These are phyloP conservation scores for Ganaspis brasiliensis DNA, from an alignment of 2,888 invertebrate genomes.

Conservation along the genomic window DNA sequence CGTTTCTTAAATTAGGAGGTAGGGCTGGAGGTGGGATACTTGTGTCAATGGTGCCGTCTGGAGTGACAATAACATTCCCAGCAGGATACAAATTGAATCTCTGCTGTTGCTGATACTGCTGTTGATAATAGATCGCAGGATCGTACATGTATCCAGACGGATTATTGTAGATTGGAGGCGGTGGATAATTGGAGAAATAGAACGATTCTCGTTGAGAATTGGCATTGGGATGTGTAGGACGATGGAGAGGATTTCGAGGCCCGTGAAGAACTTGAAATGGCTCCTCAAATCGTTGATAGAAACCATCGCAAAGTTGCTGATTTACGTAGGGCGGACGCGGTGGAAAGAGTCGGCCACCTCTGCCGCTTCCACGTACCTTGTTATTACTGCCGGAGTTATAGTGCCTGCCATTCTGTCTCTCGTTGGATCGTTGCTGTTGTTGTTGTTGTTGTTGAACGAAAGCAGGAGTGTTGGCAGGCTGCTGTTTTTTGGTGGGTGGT, in stretches of 20 bases:
- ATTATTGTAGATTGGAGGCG: slow-evolving; percentile 49
- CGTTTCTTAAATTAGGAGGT: slow-evolving; percentile 46
- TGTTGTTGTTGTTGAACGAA: slow-evolving; percentile 67
- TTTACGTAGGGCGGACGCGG: slow-evolving; percentile 62
- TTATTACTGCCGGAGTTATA: slow-evolving; percentile 76
- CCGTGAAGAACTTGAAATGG: slow-evolving; percentile 42
- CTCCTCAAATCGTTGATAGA: slow-evolving; percentile 56
- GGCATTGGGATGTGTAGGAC: slow-evolving; percentile 58
- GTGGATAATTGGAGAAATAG: slow-evolving; percentile 70
- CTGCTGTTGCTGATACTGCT: slow-evolving; percentile 68
- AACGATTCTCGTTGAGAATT: slow-evolving; percentile 59
- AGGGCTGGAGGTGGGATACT: slow-evolving; percentile 76
- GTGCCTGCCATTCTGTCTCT: slow-evolving; percentile 78
- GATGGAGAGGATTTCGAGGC: slow-evolving; percentile 63
- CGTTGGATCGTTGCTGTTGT: slow-evolving; percentile 67
- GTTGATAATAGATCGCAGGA: slow-evolving; percentile 71
- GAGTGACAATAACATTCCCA: slow-evolving; percentile 72
- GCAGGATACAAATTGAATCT: slow-evolving; percentile 71
- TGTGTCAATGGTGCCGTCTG: slow-evolving; percentile 75
- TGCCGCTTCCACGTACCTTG: slow-evolving; percentile 80
- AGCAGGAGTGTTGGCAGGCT: slow-evolving; percentile 78
- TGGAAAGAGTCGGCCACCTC: slow-evolving; percentile 71
- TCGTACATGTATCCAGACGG: slow-evolving; percentile 71
- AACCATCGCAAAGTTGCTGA: slow-evolving; percentile 64
- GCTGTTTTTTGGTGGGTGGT: slow-evolving; percentile 63